A percentile compares a stretch with the other conserved stretches of the same genome.
These are phyloP conservation scores for Polydrusus tereticollis DNA, from an alignment of 2,888 invertebrate species.

Conservation along the genomic window DNA sequence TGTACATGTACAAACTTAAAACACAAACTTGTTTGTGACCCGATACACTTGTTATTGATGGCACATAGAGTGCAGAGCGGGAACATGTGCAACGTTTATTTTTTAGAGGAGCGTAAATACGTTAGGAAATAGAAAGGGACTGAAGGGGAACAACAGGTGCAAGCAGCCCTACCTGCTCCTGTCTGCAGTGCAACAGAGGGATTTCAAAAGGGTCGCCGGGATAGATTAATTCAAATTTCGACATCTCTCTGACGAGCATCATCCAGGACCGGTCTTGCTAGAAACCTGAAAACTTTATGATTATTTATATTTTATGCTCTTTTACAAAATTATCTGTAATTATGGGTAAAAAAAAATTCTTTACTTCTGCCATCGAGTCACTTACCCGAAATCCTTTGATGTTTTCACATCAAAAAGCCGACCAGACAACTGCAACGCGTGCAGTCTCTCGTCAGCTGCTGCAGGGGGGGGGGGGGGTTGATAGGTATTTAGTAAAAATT, in stretches of 20 bases:
- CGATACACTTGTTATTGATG: slow-evolving; percentile 46
- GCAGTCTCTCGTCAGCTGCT: too few relatives aligned
- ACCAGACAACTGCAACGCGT: too few relatives aligned
- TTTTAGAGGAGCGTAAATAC: slow-evolving; percentile 49
- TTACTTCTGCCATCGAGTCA: too few relatives aligned
- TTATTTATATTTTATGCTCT: too few relatives aligned
- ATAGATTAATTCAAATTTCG: slow-evolving; percentile 64
- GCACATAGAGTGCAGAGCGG: slow-evolving; percentile 30
- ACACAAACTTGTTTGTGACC: slow-evolving; percentile 40
- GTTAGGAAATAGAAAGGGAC: slow-evolving; percentile 54
- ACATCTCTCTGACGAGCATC: slow-evolving; percentile 48
- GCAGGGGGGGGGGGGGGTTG: too few relatives aligned
- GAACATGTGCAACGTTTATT: slow-evolving; percentile 50
- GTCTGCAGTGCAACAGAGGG: slow-evolving; percentile 46
- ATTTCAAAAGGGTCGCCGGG: slow-evolving; percentile 53
- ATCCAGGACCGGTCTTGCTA: slow-evolving; percentile 21
- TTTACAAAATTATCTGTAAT: too few relatives aligned
- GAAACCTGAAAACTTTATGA: too few relatives aligned
- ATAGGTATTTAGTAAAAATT: too few relatives aligned
- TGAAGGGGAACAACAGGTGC: slow-evolving; percentile 63
- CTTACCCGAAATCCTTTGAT: too few relatives aligned
- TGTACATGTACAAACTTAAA: not conserved
- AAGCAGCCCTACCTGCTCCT: slow-evolving; percentile 61
- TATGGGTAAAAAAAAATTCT: too few relatives aligned
- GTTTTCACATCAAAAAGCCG: too few relatives aligned